These are phyloP conservation scores for Nebria salina DNA, from an alignment of 2,888 invertebrate species.

Conservation along the genomic window DNA sequence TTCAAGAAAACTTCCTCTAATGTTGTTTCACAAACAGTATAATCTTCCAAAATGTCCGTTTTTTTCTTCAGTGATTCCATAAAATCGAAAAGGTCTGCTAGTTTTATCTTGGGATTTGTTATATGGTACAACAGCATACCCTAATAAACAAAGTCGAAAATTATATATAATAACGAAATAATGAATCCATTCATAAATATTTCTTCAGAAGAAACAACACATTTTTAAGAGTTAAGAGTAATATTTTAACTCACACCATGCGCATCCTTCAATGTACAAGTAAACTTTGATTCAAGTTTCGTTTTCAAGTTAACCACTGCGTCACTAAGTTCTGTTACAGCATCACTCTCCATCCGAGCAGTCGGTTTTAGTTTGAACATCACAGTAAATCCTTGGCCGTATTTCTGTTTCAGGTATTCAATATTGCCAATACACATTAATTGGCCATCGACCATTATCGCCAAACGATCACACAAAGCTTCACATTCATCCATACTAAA, in stretches of 20 bases:
- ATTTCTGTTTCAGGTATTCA: slow-evolving; percentile 79
- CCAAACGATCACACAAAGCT: slow-evolving; percentile 77
- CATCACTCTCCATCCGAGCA: slow-evolving; percentile 22
- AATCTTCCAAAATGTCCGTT: too few species aligned
- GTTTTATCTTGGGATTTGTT: too few species aligned
- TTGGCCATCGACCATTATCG: slow-evolving; percentile 84
- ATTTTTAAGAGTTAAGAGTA: too few species aligned
- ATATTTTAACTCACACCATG: slow-evolving; percentile 54
- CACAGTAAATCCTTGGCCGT: slow-evolving; percentile 66
- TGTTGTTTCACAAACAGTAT: too few species aligned
- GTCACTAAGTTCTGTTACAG: background rate
- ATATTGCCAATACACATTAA: slow-evolving; percentile 80
- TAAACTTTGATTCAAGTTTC: slow-evolving; percentile 41
- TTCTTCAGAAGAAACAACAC: too few species aligned
- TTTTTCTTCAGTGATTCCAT: too few species aligned
- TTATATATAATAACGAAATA: too few species aligned
- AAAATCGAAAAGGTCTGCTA: too few species aligned
- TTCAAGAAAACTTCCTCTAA: too few species aligned
- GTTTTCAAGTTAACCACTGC: slow-evolving; percentile 20
- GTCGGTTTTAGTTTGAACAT: slow-evolving; percentile 55
- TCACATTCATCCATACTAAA: slow-evolving; percentile 87
- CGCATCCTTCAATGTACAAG: slow-evolving; percentile 55
- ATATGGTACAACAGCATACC: too few species aligned
- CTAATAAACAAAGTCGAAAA: too few species aligned
- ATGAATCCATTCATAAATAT: too few species aligned